Conservation (phyloP, 1,140 invertebrate genomes). For the Scylla paramamosain region DNA sequence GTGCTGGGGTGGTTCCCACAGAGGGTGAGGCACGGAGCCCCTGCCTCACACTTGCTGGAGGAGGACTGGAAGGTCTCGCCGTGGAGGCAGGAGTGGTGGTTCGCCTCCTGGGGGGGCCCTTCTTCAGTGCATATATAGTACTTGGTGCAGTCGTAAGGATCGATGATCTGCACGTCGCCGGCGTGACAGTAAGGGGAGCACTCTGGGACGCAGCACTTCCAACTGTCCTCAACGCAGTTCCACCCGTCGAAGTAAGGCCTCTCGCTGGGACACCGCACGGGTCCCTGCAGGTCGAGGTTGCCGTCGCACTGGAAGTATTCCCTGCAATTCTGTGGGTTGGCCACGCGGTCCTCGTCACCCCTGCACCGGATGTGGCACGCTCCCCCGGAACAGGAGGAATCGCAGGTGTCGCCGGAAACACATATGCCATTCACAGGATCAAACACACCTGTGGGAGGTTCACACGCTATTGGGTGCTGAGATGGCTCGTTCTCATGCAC, state of each 20-base stretch:
- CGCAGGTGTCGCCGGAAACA: no score
- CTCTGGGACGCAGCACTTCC: neutral
- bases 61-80: neutral
- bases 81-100: neutral
- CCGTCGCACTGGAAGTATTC: neutral
- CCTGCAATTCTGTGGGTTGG: neutral
- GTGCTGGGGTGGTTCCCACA: neutral
- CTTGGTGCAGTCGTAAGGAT: constrained; percentile 25
- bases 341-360: neutral
- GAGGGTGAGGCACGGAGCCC: neutral
- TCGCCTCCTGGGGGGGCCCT: neutral
- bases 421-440: no score
- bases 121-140: neutral
- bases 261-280: neutral
- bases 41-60: neutral
- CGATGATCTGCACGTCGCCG: neutral
- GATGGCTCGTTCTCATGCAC: no score
- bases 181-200: neutral
- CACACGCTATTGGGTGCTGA: no score
- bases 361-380: neutral
- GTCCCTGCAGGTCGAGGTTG: neutral
- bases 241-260: no score
- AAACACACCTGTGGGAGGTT: no score
- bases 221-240: no score
- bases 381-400: no score